phyloP scores from a whole-genome alignment of 1,140 invertebrate species.

The Neelides sp. region DNA sequence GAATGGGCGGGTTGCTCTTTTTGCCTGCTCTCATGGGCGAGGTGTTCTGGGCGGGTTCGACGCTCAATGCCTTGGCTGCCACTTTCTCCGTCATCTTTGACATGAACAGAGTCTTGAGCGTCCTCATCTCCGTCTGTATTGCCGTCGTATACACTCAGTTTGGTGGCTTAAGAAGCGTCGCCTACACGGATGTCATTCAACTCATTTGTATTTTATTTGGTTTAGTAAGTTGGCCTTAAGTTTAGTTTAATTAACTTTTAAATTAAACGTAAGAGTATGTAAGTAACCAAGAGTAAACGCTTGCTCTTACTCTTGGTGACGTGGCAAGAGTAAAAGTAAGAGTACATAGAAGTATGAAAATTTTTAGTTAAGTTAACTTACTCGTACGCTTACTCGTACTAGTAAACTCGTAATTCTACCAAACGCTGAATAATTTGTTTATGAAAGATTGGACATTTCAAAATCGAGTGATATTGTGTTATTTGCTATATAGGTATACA shows the following conservation, averaged over 20 bases:
- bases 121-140: slow-evolving; percentile 88
- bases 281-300: too few species aligned
- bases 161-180: slow-evolving; percentile 93
- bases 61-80: slow-evolving; percentile 84
- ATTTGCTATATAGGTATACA: too few species aligned
- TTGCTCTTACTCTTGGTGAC: slow-evolving; percentile 5
- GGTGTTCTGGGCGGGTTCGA: slow-evolving; percentile 94
- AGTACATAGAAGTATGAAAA: slow-evolving; percentile 11
- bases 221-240: slow-evolving; percentile 47
- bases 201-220: slow-evolving; percentile 97
- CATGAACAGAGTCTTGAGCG: slow-evolving; percentile 79
- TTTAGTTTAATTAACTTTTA: background rate
- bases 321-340: too few species aligned
- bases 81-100: slow-evolving; percentile 93
- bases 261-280: too few species aligned
- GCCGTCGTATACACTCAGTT: slow-evolving; percentile 95
- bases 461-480: too few species aligned
- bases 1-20: slow-evolving; percentile 93
- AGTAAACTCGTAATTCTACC: too few species aligned
- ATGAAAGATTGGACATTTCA: too few species aligned
- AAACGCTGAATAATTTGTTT: too few species aligned
- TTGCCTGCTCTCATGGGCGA: slow-evolving; percentile 93
- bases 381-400: too few species aligned
- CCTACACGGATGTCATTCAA: slow-evolving; percentile 97
- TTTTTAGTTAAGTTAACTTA: too few species aligned